Evolutionary conservation across 30 jellyfish, hydroid and myxozoan genomes (phyloP), one percentile per base, ranked within the genome.

Genomic region (Aurelia aurita complex sp. Pacific): DNA sequence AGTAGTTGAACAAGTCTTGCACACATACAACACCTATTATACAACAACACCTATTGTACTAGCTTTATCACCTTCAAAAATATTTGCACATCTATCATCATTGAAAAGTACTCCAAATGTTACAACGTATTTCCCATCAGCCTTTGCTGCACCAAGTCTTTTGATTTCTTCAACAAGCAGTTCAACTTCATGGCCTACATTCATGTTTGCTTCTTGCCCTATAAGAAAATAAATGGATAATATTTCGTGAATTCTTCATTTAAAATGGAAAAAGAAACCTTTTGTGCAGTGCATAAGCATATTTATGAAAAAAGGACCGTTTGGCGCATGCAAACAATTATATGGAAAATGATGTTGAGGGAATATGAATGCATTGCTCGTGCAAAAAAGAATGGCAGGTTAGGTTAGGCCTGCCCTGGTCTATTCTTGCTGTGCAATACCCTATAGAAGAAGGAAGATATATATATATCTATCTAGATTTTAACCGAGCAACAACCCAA

Each of bases 171-270:
- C 79, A n/a, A 78, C 90, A 36, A 94, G 91, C 50, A 94, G 83
- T 72, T 94, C 96, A 55, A 94, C 97, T 89, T 94, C 98, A 72
- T 94, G 98, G 38, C 86, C 91, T 62, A 94, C 98, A 88, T 94
- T 94, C 98, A 94, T 94, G 33, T 38, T 80, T 69, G 17, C 42
- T 29, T 5, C 33, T 35, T 42, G 12, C 3, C 13, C 50, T 18
- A 35, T 43, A 75, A 75, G 10, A 13, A 12, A 50, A 23, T 46
- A 18, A 38, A 38, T 33, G 63, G 15, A 32, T 10, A 13, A 70
- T 23, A 70, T 36, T 13, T 4, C 15, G 10, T 10, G 5, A 70
- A 29, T 6, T 32, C 80, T 13, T 11, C 40, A n/a, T 9, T 15
- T n/a, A 11, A 61, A 13, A 60, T 6, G 69, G 52, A 40, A 46